These are phyloP conservation scores for Phoenicopterus ruber DNA, from an alignment of 2,113 vertebrate genomes.

Conservation along the genomic window DNA sequence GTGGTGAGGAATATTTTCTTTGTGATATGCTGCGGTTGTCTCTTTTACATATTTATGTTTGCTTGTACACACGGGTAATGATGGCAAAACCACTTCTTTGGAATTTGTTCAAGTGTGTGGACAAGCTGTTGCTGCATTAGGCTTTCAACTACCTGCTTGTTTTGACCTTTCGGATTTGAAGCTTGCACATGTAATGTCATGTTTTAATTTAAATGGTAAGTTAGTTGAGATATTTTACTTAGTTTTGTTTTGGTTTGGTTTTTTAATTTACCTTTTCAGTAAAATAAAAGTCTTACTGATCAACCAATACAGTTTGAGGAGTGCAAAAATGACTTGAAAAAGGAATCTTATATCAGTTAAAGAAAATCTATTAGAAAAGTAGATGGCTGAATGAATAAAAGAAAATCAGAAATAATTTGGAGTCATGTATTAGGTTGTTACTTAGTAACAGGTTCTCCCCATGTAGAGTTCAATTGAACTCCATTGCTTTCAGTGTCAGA, in stretches of 20 bases:
- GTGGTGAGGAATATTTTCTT: background rate
- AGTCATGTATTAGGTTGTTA: background rate
- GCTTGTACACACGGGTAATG: background rate
- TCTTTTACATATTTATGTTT: background rate
- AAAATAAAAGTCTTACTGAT: background rate
- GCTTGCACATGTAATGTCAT: background rate
- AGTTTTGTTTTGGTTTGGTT: background rate
- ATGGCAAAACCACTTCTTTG: background rate
- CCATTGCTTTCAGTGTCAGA: background rate
- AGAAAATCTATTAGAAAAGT: background rate
- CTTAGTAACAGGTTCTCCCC: background rate
- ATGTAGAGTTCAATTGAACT: accelerated
- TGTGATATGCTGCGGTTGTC: background rate
- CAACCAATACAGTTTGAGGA: background rate
- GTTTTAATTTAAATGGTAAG: background rate
- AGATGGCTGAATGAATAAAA: background rate
- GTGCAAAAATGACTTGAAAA: background rate
- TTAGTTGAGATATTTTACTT: background rate
- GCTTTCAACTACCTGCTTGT: background rate
- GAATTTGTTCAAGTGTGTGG: background rate
- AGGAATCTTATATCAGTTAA: background rate
- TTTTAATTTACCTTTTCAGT: background rate
- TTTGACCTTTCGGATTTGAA: background rate
- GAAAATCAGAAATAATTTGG: background rate
- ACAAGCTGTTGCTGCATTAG: background rate